Evolutionary conservation across 2,888 invertebrate species (phyloP).

Genomic region (Syrphus vitripennis): DNA sequence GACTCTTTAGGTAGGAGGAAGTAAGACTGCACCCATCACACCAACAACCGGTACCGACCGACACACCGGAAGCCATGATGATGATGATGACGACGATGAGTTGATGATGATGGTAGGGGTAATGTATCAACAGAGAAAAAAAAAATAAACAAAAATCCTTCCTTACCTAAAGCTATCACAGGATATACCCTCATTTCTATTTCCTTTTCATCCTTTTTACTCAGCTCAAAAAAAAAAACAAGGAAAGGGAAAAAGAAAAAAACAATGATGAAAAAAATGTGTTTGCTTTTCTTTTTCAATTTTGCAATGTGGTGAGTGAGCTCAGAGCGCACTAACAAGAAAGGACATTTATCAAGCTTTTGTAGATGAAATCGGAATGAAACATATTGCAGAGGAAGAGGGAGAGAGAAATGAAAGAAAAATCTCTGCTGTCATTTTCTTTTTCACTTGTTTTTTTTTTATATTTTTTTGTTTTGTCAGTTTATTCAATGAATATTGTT

Average conservation of each 20-base stretch:
- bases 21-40: neutral
- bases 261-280: neutral
- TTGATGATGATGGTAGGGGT: neutral
- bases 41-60: neutral
- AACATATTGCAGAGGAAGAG: no score
- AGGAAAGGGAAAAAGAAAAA: neutral
- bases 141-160: neutral
- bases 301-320: neutral
- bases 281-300: neutral
- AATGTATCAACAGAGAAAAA: neutral
- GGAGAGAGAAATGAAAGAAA: slow-evolving; percentile 13
- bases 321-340: neutral
- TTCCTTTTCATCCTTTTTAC: neutral
- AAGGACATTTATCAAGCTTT: slow-evolving; percentile 44
- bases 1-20: neutral
- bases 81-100: neutral
- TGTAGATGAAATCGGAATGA: slow-evolving; percentile 2
- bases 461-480: neutral
- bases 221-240: neutral
- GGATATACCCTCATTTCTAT: slow-evolving; percentile 23
- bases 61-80: neutral
- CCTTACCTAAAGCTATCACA: neutral
- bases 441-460: neutral
- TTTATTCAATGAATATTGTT: slow-evolving; percentile 12
- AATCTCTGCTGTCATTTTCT: slow-evolving; percentile 2